phyloP scores from a whole-genome alignment of 2,113 vertebrate genomes.

The Oryzias curvinotus region DNA sequence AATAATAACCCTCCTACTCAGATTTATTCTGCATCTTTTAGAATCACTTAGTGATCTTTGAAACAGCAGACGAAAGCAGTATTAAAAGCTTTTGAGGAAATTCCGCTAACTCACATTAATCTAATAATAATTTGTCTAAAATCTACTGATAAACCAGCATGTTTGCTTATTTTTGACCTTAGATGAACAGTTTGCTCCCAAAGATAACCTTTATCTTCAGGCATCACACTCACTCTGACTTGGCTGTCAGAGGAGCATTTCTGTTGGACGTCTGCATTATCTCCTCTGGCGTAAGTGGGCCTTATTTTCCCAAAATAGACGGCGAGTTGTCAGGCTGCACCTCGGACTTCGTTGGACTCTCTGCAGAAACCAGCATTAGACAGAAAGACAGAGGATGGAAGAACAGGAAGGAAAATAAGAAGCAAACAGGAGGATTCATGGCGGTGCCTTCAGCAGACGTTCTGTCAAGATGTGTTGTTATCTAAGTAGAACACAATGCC shows the following conservation, averaged over 20 bases:
- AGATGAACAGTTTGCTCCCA: constrained; percentile 1
- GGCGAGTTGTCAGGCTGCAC: constrained; percentile 40
- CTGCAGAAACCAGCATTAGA: constrained; percentile 27
- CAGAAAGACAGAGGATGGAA: constrained; percentile 17
- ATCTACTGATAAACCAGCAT: not conserved
- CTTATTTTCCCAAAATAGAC: constrained; percentile 62
- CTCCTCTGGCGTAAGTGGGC: constrained; percentile 56
- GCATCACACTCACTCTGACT: constrained; percentile 28
- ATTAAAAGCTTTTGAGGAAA: constrained; percentile 2
- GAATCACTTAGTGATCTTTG: constrained; percentile 16
- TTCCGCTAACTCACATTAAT: constrained; percentile 2
- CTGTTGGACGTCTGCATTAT: constrained; percentile 40
- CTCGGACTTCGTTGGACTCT: constrained; percentile 37
- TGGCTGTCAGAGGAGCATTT: constrained; percentile 37
- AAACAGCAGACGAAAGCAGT: constrained; percentile 23
- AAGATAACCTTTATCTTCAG: constrained; percentile 40
- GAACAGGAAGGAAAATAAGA: constrained; percentile 16
- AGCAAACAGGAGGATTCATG: constrained; percentile 38
- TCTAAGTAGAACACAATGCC: constrained; percentile 41
- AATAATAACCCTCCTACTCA: not conserved
- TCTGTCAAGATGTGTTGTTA: constrained; percentile 44
- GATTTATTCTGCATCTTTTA: constrained; percentile 16
- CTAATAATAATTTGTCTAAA: not conserved
- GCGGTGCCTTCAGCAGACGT: constrained; percentile 24
- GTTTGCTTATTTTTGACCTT: constrained; percentile 3